A percentile compares a stretch with the other conserved stretches of the same genome.
Conservation (phyloP, 1,140 invertebrate genomes). For the Platyscapa corneri region DNA sequence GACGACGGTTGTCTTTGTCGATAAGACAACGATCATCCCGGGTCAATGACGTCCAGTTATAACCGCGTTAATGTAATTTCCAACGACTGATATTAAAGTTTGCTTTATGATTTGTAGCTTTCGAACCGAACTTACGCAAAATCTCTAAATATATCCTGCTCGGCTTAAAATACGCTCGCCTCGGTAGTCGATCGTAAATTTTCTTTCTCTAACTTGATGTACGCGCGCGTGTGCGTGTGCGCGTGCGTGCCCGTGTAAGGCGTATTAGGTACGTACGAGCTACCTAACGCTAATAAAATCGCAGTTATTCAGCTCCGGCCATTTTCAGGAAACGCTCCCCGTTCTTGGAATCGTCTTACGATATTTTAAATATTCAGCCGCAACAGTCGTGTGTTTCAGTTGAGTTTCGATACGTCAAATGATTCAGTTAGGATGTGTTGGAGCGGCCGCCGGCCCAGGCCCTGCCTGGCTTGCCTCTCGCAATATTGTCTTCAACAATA, state of each 20-base stretch:
- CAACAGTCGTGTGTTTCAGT: background rate
- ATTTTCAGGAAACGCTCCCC: background rate
- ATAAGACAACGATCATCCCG: background rate
- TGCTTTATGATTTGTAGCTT: background rate
- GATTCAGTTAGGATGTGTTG: no score
- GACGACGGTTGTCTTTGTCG: no score
- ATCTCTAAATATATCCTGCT: background rate
- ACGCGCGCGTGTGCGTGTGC: no score
- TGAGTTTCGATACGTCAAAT: no score
- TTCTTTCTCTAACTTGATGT: background rate
- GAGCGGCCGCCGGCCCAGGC: no score
- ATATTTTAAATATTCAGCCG: background rate
- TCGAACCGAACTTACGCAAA: conserved; percentile 2
- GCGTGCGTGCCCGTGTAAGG: no score
- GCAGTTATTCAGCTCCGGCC: background rate
- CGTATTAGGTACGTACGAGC: no score
- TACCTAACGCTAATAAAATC: conserved; percentile 4
- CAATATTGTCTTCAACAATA: no score
- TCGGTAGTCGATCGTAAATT: conserved; percentile 26
- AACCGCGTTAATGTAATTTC: background rate
- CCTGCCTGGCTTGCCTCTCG: no score
- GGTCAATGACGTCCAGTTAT: conserved; percentile 5
- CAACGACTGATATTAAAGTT: conserved; percentile 2
- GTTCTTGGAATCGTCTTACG: background rate
- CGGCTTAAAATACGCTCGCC: background rate